Evolutionary conservation across 2,797 vertebrate genomes (phyloP), one percentile per base, ranked within the genome.

Genomic region (Gallinago stenura): DNA sequence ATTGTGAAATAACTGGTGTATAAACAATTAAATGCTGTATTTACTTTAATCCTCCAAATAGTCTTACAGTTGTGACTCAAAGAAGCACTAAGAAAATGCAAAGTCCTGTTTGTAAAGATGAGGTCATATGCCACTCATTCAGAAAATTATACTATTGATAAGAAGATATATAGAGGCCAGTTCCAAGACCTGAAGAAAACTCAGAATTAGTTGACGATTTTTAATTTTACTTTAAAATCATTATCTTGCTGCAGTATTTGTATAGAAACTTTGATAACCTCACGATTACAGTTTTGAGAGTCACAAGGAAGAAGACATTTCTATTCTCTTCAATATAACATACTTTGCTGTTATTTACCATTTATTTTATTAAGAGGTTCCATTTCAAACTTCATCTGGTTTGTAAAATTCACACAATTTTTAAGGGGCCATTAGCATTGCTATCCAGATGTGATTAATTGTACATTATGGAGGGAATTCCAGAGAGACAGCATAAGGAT

Each of bases 241-340:
- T 69, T 26, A 5, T 35, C 14, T 86, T 62, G 10, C 10, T 64
- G 28, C 41, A 39, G 16, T 58, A 53, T 65, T 60, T 83, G 5
- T 37, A 37, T 14, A 65, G 18, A 76, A 69, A 50, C 6, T 8
- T 62, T 62, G 30, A 33, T 61, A 56, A 15, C 10, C 7, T 31
- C 7, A 39, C n/a, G 26, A n/a, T 43, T 72, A 41, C 13, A 31
- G 20, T 53, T 60, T 35, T 72, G 48, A 20, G 43, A 60, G 14
- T 72, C 18, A 53, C 4, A 46, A 46, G 50, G 11, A 51, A 33
- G 16, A 69, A 58, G 26, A 76, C 2, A 15, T 50, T 45, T 17
- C 15, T 76, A 19, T 33, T 10, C 1, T 0, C 7, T 64, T 21
- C 16, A 39, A 5, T 20, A 12, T 45, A 53, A 41, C 2, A 24